A percentile compares a stretch with the other conserved stretches of the same genome.
phyloP scores from a whole-genome alignment of 2,797 vertebrate genomes.

The Protosalanx chinensis region DNA sequence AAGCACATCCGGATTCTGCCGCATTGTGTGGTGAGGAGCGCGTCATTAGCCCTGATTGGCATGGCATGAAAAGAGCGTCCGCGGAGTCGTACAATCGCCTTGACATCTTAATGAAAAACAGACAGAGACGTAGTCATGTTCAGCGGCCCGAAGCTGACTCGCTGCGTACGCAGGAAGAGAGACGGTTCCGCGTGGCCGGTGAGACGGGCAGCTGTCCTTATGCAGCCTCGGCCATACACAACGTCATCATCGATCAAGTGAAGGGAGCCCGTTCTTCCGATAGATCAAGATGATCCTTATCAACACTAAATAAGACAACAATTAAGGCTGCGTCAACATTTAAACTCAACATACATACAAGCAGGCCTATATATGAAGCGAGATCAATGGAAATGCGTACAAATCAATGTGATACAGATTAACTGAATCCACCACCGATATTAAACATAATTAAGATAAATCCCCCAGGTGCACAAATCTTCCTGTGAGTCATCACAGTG shows the following conservation, averaged over 20 bases:
- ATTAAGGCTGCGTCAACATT: no score
- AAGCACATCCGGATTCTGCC: slow-evolving; percentile 7
- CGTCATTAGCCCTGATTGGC: slow-evolving; percentile 49
- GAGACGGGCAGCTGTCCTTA: no score
- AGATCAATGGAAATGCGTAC: not conserved
- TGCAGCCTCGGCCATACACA: not conserved
- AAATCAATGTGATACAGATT: not conserved
- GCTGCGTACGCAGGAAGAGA: slow-evolving; percentile 23
- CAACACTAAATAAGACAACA: no score
- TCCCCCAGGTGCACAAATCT: slow-evolving; percentile 16
- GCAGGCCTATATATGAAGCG: no score
- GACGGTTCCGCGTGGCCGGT: no score
- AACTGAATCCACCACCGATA: not conserved
- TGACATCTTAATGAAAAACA: slow-evolving; percentile 66
- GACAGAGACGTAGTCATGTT: slow-evolving; percentile 20
- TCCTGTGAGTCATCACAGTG: slow-evolving; percentile 36
- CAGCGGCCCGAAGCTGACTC: slow-evolving; percentile 39
- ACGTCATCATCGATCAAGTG: not conserved
- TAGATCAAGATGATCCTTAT: no score
- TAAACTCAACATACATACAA: no score
- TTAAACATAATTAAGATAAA: slow-evolving; percentile 9
- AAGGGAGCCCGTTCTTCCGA: no score
- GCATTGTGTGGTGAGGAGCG: slow-evolving; percentile 37
- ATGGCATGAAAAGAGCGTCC: slow-evolving; percentile 42
- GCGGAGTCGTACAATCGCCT: slow-evolving; percentile 28